phyloP scores from a whole-genome alignment of 2,888 invertebrate species.

The Phania funesta region DNA sequence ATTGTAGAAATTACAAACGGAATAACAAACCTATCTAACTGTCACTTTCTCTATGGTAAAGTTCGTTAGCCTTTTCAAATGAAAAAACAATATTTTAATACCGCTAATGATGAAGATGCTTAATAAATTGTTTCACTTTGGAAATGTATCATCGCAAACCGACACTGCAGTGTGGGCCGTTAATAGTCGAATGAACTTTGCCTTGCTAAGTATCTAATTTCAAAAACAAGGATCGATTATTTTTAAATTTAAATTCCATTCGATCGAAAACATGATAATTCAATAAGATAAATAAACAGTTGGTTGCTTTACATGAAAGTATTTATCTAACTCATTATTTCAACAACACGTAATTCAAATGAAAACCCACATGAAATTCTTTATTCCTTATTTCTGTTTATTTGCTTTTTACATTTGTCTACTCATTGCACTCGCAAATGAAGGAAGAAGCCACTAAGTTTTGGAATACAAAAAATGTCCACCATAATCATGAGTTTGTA shows the following conservation, averaged over 20 bases:
- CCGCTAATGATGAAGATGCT: too few relatives aligned
- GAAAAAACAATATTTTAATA: too few relatives aligned
- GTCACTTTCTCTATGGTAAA: too few relatives aligned
- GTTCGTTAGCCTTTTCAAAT: too few relatives aligned
- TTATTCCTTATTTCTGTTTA: conserved; percentile 41
- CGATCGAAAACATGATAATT: conserved; percentile 60
- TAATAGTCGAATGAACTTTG: conserved; percentile 33
- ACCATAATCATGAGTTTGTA: not conserved
- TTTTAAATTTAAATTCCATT: conserved; percentile 51
- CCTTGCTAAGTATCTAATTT: not conserved
- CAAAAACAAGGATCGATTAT: conserved; percentile 8
- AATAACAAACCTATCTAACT: too few relatives aligned
- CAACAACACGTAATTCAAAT: conserved; percentile 54
- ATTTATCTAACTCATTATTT: conserved; percentile 60
- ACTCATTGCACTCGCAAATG: conserved; percentile 6
- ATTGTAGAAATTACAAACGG: too few relatives aligned
- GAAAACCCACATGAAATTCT: conserved; percentile 61
- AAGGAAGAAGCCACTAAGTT: conserved; percentile 49
- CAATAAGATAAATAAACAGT: conserved; percentile 54
- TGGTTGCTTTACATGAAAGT: conserved; percentile 22
- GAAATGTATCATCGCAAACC: too few relatives aligned
- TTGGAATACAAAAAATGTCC: conserved; percentile 22
- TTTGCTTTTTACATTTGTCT: conserved; percentile 1
- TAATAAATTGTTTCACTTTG: too few relatives aligned
- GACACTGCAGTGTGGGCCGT: conserved; percentile 7